Conservation (phyloP, 2,888 invertebrate species). For the Volucella zonaria region DNA sequence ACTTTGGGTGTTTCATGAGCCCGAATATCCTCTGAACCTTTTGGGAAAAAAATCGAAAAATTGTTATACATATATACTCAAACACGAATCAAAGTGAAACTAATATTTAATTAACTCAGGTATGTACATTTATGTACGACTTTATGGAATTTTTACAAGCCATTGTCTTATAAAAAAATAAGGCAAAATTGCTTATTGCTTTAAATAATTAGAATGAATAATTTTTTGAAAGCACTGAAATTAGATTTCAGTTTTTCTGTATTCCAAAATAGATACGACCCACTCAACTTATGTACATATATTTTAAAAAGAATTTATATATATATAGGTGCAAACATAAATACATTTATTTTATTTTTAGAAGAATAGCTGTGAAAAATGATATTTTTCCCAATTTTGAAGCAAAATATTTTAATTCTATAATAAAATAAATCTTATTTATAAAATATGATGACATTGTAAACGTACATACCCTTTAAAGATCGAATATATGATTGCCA, state of each 20-base stretch:
- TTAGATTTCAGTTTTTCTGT: slow-evolving; percentile 14
- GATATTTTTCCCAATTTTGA: slow-evolving; percentile 10
- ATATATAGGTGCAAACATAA: slow-evolving; percentile 6
- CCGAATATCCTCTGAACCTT: slow-evolving; percentile 95
- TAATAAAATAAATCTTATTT: background rate
- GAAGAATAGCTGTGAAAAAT: slow-evolving; percentile 3
- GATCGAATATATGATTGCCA: slow-evolving; percentile 97
- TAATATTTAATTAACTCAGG: background rate
- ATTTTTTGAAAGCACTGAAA: background rate
- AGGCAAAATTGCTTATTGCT: background rate
- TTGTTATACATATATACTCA: background rate
- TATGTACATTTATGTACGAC: background rate
- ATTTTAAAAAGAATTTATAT: slow-evolving; percentile 41
- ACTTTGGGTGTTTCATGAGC: slow-evolving; percentile 92
- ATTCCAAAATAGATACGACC: slow-evolving; percentile 42
- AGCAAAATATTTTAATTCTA: slow-evolving; percentile 2
- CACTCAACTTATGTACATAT: slow-evolving; percentile 21
- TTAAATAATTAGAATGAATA: background rate
- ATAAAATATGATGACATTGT: background rate
- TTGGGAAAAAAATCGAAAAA: slow-evolving; percentile 7
- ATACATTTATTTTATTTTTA: slow-evolving; percentile 6
- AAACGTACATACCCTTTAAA: slow-evolving; percentile 89
- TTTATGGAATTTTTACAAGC: background rate
- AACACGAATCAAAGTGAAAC: background rate
- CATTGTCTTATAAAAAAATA: background rate